These are phyloP conservation scores for Falco punctatus DNA, from an alignment of 2,113 vertebrate genomes.

Conservation along the genomic window DNA sequence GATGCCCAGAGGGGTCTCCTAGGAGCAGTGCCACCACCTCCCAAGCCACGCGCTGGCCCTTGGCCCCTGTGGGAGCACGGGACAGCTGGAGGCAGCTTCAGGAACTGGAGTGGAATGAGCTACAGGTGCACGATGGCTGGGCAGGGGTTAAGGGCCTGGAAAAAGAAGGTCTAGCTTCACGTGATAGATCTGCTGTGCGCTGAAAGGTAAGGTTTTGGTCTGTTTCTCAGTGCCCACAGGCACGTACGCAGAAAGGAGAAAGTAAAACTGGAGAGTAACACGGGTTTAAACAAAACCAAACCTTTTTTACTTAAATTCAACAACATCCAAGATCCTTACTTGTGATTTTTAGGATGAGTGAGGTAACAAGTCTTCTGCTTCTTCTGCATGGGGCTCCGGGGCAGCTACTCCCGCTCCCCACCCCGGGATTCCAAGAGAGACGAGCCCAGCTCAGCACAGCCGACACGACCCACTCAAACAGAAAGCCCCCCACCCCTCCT, in stretches of 20 bases:
- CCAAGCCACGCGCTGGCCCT: accelerated
- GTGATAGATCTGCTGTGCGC: accelerated
- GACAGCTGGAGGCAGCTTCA: background rate
- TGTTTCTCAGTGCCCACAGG: background rate
- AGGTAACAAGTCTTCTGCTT: background rate
- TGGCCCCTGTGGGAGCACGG: accelerated
- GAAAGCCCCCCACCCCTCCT: accelerated
- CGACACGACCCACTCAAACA: accelerated
- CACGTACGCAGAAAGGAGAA: background rate
- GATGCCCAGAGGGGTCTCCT: background rate
- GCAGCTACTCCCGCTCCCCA: background rate
- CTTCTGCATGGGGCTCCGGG: background rate
- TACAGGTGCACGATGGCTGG: background rate
- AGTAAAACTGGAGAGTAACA: background rate
- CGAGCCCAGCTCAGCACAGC: background rate
- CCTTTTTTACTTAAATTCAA: background rate
- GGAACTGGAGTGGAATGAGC: background rate
- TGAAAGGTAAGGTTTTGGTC: background rate
- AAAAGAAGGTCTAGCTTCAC: no score
- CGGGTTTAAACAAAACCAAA: background rate
- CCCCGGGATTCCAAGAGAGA: background rate
- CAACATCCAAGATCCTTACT: background rate
- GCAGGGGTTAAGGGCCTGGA: background rate
- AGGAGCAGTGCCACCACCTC: background rate
- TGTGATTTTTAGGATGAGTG: background rate